Evolutionary conservation across 2,888 invertebrate genomes (phyloP).

Genomic region (Melinaea menophilus): DNA sequence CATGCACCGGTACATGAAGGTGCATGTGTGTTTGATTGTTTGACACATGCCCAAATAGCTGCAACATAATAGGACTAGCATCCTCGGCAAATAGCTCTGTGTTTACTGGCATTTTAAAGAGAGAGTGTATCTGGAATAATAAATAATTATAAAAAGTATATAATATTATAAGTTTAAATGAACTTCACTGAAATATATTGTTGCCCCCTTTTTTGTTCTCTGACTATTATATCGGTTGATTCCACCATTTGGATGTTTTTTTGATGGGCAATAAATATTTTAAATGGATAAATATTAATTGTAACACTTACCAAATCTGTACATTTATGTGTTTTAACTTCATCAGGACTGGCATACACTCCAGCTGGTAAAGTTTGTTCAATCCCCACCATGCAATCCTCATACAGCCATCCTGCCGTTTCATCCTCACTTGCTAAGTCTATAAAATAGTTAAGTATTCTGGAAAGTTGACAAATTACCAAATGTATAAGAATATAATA

Average conservation of each 20-base stretch:
- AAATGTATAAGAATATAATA: no score
- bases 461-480: conserved; percentile 33
- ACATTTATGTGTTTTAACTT: conserved; percentile 49
- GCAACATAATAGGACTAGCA: conserved; percentile 45
- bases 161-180: no score
- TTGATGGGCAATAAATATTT: no score
- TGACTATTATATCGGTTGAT: no score
- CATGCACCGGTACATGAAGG: conserved; percentile 64
- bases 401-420: conserved; percentile 36
- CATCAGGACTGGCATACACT: conserved; percentile 59
- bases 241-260: no score
- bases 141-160: neutral
- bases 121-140: conserved; percentile 26
- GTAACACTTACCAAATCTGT: conserved; percentile 38
- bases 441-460: conserved; percentile 57
- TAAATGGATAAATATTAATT: neutral
- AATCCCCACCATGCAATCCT: conserved; percentile 52
- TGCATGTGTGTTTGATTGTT: conserved; percentile 40
- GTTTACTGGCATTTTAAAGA: conserved; percentile 51
- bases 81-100: conserved; percentile 54
- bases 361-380: conserved; percentile 59
- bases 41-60: conserved; percentile 44
- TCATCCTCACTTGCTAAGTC: conserved; percentile 41
- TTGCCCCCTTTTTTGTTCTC: no score
- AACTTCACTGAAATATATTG: no score